phyloP scores from a whole-genome alignment of 1,140 invertebrate species.

The Tetraneura akinire region DNA sequence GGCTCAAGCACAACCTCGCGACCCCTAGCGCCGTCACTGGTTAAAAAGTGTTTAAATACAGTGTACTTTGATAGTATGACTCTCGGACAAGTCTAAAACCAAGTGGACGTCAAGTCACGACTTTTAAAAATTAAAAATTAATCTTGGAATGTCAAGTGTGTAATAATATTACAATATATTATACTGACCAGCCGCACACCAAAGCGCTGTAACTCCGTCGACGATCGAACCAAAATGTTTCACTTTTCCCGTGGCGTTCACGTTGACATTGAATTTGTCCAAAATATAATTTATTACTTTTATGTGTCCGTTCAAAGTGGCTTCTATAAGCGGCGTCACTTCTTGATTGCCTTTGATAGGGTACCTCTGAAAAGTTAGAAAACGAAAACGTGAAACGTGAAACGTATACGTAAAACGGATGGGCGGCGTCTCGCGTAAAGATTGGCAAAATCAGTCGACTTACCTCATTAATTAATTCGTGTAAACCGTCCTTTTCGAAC shows the following conservation, averaged over 20 bases:
- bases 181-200: slow-evolving; percentile 84
- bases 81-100: no score
- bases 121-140: not conserved
- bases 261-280: slow-evolving; percentile 75
- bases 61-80: no score
- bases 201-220: slow-evolving; percentile 86
- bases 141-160: not conserved
- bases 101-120: no score
- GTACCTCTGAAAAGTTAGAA: no score
- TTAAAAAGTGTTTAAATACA: no score
- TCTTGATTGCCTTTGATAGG: slow-evolving; percentile 82
- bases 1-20: no score
- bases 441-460: no score
- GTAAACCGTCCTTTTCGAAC: not conserved
- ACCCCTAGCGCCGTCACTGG: no score
- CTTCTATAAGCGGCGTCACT: slow-evolving; percentile 82
- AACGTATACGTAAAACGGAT: no score
- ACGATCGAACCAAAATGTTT: slow-evolving; percentile 89
- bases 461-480: not conserved
- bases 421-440: no score
- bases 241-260: slow-evolving; percentile 84
- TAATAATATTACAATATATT: slow-evolving; percentile 36
- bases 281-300: slow-evolving; percentile 81
- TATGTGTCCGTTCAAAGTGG: slow-evolving; percentile 81
- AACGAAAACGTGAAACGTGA: no score